Base-by-base conservation (phyloP, 2,797 vertebrate genomes). In the Alectoris magna region DNA sequence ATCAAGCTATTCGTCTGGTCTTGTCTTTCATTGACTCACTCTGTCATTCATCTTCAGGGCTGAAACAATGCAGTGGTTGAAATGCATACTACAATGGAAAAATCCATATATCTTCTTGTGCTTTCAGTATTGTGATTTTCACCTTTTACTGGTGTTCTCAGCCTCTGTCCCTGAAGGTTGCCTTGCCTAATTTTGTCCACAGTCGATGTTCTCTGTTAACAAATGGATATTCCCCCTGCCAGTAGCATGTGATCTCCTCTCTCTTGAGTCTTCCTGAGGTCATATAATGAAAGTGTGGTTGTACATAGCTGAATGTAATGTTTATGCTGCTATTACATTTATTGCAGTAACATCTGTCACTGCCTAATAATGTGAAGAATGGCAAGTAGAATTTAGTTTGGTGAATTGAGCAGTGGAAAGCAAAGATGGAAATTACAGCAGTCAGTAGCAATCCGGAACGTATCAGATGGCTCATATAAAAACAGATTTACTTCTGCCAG, bases 291-390 rank as follows among this genome's bases (percentile, higher is more conserved):
- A 64, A 68, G 6, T 2, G 6, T 83, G 46, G 89, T 93, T 76
- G 81, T 78, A 67, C 73, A 46, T 69, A 87, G 34, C 55, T 72
- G 64, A 82, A 66, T 55, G 55, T 67, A 64, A 21, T 89, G 90
- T 95, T 93, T 89, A 49, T 10, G 2, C 75, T 79, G 77, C 90
- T 89, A 3, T 78, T 82, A 84, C 84, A 84, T 79, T 58, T 69
- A 91, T 38, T 91, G 64, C 46, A 43, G 14, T 59, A 73, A 64
- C 79, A 90, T 94, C 88, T 95, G 88, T 66, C 73, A 29, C 68
- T 93, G 79, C 46, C 46, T 89, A 63, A 73, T 88, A 82, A 87
- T 13, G 39, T 56, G 79, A 76, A 80, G 46, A 64, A 62, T 31
- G 49, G 48, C 51, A 85, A 94, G 87, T 46, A 80, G 60, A 84